Evolutionary conservation across 2,113 vertebrate genomes (phyloP), one percentile per base, ranked within the genome.

Genomic region (Callithrix jacchus): DNA sequence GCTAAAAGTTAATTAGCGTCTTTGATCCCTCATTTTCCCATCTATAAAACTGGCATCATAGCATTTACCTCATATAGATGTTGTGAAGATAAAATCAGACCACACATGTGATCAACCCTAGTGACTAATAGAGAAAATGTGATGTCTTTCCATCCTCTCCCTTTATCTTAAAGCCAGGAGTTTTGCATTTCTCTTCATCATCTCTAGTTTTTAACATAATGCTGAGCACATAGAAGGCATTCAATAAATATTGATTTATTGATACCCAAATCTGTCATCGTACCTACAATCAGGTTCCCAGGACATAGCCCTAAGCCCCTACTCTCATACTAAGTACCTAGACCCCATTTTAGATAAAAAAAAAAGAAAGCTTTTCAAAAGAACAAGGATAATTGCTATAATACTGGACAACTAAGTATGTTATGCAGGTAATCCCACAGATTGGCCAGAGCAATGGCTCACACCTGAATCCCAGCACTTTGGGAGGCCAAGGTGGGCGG

Each of bases 121-220:
- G 30, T 74, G 61, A 94, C 89, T 94, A 40, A 94, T 27, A 71
- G 71, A 54, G 70, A 37, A 87, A 54, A 73, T 27, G 5, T 42
- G 42, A 54, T 45, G n/a, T 40, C 58, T 89, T 82, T 88, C 4
- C 1, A 45, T 81, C 27, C 27, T 77, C 56, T 85, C 80, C 70
- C 49, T 95, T 96, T 86, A 77, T 76, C 84, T 73, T n/a, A 93
- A 94, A 79, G 30, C 18, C 66, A 93, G 35, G 17, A 95, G 42
- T 11, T 71, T 42, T 66, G 73, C 52, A 61, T 74, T 90, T 92
- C 61, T 77, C 73, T 87, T 73, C 81, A 58, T 58, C 45, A 2
- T 74, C 42, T 89, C 54, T 87, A 70, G 20, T 30, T 16, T 61
- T 56, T 80, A 54, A 66, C 49, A 76, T 56, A 87, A 74, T 20